Evolutionary conservation across 2,797 vertebrate genomes (phyloP).

Genomic region (Orientallactaga sibirica): DNA sequence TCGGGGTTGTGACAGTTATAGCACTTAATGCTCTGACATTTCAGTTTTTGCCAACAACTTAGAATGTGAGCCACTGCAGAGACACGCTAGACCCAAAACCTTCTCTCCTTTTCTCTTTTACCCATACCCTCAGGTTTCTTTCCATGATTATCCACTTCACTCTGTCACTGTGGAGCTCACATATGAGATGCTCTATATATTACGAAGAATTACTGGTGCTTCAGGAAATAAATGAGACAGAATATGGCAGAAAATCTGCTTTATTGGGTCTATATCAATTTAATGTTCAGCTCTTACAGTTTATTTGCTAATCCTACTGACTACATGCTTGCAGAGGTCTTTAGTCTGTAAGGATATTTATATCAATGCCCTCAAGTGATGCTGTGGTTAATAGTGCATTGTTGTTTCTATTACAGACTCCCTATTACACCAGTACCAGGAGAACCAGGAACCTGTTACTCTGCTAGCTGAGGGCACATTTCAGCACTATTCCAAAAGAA

Average conservation of each 20-base stretch:
- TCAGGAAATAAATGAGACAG: conserved; percentile 65
- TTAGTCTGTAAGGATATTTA: conserved; percentile 84
- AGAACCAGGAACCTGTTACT: conserved; percentile 83
- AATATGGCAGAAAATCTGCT: conserved; percentile 38
- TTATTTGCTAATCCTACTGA: conserved; percentile 79
- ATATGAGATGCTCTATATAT: conserved; percentile 6
- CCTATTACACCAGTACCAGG: conserved; percentile 66
- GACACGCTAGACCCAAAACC: neutral
- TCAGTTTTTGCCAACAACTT: neutral
- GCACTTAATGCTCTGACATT: neutral
- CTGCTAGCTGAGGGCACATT: conserved; percentile 75
- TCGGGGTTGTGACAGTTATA: neutral
- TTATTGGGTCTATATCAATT: conserved; percentile 71
- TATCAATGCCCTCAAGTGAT: conserved; percentile 75
- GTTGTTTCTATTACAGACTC: conserved; percentile 83
- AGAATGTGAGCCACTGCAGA: neutral
- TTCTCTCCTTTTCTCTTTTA: neutral
- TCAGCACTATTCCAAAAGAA: conserved; percentile 78
- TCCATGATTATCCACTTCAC: neutral
- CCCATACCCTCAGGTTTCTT: neutral
- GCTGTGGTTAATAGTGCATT: conserved; percentile 80
- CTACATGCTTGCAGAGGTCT: conserved; percentile 76
- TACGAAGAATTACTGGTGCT: neutral
- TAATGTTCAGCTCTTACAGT: conserved; percentile 76
- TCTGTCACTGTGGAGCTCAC: neutral